phyloP scores from a whole-genome alignment of 2,888 invertebrate genomes.

The Lycia hirtaria region DNA sequence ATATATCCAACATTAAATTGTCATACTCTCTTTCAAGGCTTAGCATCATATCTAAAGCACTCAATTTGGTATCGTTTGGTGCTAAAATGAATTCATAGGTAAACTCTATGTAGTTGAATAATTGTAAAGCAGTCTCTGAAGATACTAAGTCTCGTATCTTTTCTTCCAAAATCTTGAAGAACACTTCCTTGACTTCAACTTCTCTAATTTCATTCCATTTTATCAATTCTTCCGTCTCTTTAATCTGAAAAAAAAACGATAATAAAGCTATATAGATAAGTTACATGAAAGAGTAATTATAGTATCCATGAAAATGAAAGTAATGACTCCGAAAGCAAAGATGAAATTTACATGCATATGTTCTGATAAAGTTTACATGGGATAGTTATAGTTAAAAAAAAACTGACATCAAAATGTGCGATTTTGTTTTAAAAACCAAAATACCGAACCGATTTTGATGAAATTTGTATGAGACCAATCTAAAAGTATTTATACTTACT shows the following conservation, averaged over 20 bases:
- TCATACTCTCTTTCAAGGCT: slow-evolving; percentile 84
- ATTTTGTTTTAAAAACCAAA: too few species aligned
- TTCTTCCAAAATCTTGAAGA: slow-evolving; percentile 67
- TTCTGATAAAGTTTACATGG: too few species aligned
- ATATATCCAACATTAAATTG: slow-evolving; percentile 70
- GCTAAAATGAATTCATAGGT: slow-evolving; percentile 87
- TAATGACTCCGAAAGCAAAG: too few species aligned
- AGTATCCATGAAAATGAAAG: too few species aligned
- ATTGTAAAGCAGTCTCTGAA: slow-evolving; percentile 85
- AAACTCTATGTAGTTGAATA: slow-evolving; percentile 88
- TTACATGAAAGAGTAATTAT: too few species aligned
- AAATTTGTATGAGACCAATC: too few species aligned
- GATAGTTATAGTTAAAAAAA: too few species aligned
- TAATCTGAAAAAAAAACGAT: slow-evolving; percentile 56
- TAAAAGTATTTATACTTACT: too few species aligned
- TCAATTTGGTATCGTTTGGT: slow-evolving; percentile 86
- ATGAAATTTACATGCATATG: too few species aligned
- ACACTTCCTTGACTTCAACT: slow-evolving; percentile 67
- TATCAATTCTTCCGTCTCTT: slow-evolving; percentile 64
- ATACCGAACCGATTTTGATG: too few species aligned
- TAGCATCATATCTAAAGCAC: slow-evolving; percentile 86
- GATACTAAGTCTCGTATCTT: slow-evolving; percentile 84
- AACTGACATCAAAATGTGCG: too few species aligned
- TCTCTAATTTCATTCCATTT: slow-evolving; percentile 63
- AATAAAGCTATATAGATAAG: too few species aligned